Conservation (phyloP, 2,888 invertebrate genomes). For the Caenorhabditis afra region DNA sequence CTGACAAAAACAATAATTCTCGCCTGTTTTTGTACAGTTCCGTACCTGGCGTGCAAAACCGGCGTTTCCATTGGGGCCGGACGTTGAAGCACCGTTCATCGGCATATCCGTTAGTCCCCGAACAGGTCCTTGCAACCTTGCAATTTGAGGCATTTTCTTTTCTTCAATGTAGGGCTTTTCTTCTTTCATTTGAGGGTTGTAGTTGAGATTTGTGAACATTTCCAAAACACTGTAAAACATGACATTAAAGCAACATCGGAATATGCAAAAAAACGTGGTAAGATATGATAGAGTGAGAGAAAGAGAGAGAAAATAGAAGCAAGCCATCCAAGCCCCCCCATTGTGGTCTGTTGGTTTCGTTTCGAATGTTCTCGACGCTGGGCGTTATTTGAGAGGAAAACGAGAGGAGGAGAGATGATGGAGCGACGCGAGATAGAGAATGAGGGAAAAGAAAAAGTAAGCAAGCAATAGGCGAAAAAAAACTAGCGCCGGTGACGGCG, state of each 20-base stretch:
- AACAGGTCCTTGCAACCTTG: conserved; percentile 15
- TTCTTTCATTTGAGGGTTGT: conserved; percentile 12
- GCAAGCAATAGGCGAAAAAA: conserved; percentile 32
- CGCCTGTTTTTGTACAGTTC: background rate
- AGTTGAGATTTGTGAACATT: conserved; percentile 46
- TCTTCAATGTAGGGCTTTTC: conserved; percentile 7
- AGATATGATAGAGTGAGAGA: too few relatives aligned
- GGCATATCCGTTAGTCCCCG: conserved; percentile 42
- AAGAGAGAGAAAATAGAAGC: background rate
- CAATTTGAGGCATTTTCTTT: conserved; percentile 15
- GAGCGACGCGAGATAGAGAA: conserved; percentile 5
- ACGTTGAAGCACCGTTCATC: conserved; percentile 39
- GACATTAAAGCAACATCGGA: too few relatives aligned
- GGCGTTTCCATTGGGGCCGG: conserved; percentile 6
- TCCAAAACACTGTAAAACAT: background rate
- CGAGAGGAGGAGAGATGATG: conserved; percentile 4
- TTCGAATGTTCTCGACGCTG: conserved; percentile 52
- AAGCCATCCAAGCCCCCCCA: background rate
- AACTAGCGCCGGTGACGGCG: background rate
- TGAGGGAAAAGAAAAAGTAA: conserved; percentile 36
- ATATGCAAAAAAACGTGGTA: too few relatives aligned
- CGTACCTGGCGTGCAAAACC: conserved; percentile 27
- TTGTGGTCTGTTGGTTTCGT: conserved; percentile 10
- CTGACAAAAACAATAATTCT: background rate
- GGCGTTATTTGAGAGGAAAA: conserved; percentile 16